Evolutionary conservation across 2,113 vertebrate genomes (phyloP).

Genomic region (Lycocorax pyrrhopterus): DNA sequence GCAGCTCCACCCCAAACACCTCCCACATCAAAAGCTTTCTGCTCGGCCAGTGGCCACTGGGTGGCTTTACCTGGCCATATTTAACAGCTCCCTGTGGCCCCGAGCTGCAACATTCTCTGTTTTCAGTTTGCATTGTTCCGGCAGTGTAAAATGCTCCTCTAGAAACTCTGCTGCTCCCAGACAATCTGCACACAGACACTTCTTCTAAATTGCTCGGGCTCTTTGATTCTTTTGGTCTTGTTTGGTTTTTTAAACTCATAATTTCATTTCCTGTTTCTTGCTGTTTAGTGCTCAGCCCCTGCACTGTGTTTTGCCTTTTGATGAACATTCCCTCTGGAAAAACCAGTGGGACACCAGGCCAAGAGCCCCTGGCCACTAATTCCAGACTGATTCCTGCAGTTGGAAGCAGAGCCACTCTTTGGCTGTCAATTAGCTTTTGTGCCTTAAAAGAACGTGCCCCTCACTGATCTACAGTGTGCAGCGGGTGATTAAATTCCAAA

Average conservation of each 20-base stretch:
- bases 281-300: not conserved
- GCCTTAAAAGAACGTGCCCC: not conserved
- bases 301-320: not conserved
- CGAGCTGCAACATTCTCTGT: not conserved
- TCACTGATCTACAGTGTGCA: constrained; percentile 5
- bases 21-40: not conserved
- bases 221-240: not conserved
- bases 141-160: not conserved
- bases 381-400: not conserved
- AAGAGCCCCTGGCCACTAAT: not conserved
- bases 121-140: constrained; percentile 4
- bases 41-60: not conserved
- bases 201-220: not conserved
- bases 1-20: not conserved
- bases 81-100: not conserved
- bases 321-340: not conserved
- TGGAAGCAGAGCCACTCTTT: not conserved
- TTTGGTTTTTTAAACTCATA: not conserved
- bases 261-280: not conserved
- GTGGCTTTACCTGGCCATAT: not conserved
- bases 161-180: not conserved
- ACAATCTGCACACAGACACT: not conserved
- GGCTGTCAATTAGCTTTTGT: not conserved
- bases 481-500: constrained; percentile 28
- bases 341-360: not conserved